phyloP scores from a whole-genome alignment of 2,797 vertebrate species.

The Acanthurus tractus region DNA sequence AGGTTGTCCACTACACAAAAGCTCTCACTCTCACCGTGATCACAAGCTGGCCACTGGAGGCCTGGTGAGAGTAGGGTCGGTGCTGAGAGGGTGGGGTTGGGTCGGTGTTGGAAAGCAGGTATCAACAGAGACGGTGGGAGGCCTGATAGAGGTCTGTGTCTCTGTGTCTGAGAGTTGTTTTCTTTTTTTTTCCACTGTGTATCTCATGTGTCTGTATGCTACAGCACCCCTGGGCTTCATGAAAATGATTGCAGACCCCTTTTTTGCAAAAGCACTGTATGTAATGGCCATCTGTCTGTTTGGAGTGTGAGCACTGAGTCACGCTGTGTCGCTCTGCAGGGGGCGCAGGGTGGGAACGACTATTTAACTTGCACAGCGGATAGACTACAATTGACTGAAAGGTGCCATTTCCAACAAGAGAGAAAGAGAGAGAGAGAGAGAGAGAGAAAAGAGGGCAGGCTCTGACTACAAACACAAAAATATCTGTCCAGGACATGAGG shows the following conservation, averaged over 20 bases:
- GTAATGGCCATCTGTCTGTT: slow-evolving; percentile 86
- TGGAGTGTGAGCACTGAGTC: slow-evolving; percentile 74
- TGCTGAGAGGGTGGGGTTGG: neutral
- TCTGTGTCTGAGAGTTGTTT: slow-evolving; percentile 44
- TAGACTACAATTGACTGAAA: slow-evolving; percentile 73
- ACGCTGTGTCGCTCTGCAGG: slow-evolving; percentile 69
- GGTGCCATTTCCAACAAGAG: slow-evolving; percentile 66
- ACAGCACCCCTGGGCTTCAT: slow-evolving; percentile 77
- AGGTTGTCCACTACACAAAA: slow-evolving; percentile 73
- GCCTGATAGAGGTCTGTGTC: slow-evolving; percentile 51
- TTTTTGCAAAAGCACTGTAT: slow-evolving; percentile 77
- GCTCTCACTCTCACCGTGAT: slow-evolving; percentile 69
- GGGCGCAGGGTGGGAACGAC: slow-evolving; percentile 58
- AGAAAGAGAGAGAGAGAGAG: slow-evolving; percentile 41
- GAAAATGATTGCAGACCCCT: slow-evolving; percentile 73
- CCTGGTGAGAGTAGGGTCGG: slow-evolving; percentile 33
- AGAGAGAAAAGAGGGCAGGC: slow-evolving; percentile 11
- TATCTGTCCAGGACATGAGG: slow-evolving; percentile 60
- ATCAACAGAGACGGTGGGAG: slow-evolving; percentile 51
- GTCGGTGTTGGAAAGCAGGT: slow-evolving; percentile 40
- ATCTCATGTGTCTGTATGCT: slow-evolving; percentile 70
- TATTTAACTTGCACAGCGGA: slow-evolving; percentile 78
- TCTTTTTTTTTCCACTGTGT: slow-evolving; percentile 34
- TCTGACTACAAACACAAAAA: slow-evolving; percentile 52
- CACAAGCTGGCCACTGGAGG: slow-evolving; percentile 71